These are phyloP conservation scores for Lordiphosa andalusiaca DNA, from an alignment of 2,888 invertebrate species.

Conservation along the genomic window DNA sequence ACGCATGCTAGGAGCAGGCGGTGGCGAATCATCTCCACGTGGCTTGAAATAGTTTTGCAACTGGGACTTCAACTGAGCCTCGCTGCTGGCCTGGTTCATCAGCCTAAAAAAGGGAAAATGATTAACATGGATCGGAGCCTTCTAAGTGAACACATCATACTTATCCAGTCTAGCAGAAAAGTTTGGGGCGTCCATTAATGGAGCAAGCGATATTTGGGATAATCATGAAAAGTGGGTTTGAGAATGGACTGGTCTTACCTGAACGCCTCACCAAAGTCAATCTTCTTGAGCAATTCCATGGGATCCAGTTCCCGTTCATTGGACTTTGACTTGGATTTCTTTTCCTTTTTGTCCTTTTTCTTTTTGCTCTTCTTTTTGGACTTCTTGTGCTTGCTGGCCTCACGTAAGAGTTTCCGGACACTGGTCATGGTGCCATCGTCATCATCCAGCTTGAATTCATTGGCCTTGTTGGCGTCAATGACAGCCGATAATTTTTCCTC, in stretches of 20 bases:
- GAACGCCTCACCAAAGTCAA: constrained; percentile 85
- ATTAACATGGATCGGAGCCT: not conserved
- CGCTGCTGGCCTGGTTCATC: constrained; percentile 79
- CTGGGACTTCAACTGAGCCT: constrained; percentile 63
- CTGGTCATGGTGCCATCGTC: constrained; percentile 93
- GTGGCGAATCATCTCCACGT: constrained; percentile 52
- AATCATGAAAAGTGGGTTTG: not conserved
- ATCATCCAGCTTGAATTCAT: constrained; percentile 82
- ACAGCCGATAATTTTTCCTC: constrained; percentile 66
- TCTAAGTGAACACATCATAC: constrained; percentile 30
- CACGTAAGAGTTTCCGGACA: constrained; percentile 92
- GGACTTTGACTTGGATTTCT: constrained; percentile 75
- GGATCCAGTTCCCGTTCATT: constrained; percentile 61
- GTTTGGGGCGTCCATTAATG: not conserved
- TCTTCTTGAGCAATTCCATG: constrained; percentile 83
- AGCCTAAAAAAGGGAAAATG: constrained; percentile 45
- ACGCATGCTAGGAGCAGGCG: constrained; percentile 54
- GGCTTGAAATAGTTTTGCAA: constrained; percentile 61
- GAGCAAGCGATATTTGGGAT: constrained; percentile 1
- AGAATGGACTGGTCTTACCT: constrained; percentile 80
- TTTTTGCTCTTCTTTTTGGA: constrained; percentile 83
- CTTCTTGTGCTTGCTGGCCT: constrained; percentile 86
- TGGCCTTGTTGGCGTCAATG: constrained; percentile 46
- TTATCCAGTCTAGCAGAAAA: constrained; percentile 27
- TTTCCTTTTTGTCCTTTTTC: constrained; percentile 66